Evolutionary conservation across 2,797 vertebrate genomes (phyloP).

Genomic region (Nyctibius grandis): DNA sequence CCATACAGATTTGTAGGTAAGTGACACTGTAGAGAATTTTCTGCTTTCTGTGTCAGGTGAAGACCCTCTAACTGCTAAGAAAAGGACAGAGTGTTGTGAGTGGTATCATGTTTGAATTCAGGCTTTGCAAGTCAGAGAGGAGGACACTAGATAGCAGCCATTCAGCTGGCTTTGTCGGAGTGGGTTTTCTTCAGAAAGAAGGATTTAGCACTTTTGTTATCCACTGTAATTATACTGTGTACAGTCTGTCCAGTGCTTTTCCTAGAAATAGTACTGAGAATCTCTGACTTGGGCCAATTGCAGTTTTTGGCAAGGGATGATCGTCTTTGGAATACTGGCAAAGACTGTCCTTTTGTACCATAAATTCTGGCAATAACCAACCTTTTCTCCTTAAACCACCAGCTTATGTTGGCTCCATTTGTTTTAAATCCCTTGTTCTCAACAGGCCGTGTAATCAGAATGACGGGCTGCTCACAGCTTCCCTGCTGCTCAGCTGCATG

Average conservation of each 20-base stretch:
- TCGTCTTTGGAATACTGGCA: neutral
- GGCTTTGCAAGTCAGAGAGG: neutral
- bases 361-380: constrained; percentile 16
- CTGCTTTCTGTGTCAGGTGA: neutral
- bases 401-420: neutral
- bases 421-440: constrained; percentile 14
- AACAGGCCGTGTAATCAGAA: neutral
- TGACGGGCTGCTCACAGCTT: neutral
- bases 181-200: neutral
- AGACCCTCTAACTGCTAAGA: neutral
- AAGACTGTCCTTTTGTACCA: neutral
- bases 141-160: neutral
- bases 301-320: neutral
- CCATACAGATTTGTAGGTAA: neutral
- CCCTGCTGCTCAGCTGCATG: neutral
- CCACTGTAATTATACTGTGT: neutral
- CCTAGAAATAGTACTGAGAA: neutral
- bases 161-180: constrained; percentile 6
- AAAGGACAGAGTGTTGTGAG: neutral
- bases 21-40: neutral
- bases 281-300: neutral
- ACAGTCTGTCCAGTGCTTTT: neutral
- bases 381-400: constrained; percentile 18
- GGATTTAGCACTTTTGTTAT: neutral
- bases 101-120: neutral